phyloP scores from a whole-genome alignment of 2,888 invertebrate species.

The Xanthorhoe designata region DNA sequence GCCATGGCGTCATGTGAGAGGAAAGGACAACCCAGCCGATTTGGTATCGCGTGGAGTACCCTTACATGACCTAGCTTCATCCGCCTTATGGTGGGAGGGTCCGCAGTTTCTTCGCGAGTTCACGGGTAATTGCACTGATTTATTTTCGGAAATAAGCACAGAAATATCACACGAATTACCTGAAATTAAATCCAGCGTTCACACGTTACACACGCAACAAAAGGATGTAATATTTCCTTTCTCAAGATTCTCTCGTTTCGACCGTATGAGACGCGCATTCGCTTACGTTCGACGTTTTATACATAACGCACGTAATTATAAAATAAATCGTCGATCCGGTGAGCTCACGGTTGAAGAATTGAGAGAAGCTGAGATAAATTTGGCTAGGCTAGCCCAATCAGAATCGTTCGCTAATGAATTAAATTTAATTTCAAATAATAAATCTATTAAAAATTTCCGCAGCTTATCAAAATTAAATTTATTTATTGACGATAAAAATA shows the following conservation, averaged over 20 bases:
- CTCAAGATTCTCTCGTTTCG: not conserved
- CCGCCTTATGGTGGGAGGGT: not conserved
- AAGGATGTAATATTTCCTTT: not conserved
- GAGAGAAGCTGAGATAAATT: not conserved
- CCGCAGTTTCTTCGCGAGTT: not conserved
- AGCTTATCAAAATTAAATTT: no score
- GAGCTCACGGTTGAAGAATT: not conserved
- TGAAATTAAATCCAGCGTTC: no score
- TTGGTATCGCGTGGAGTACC: not conserved
- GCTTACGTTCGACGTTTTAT: not conserved
- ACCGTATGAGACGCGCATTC: not conserved
- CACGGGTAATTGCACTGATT: no score
- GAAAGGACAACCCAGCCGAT: not conserved
- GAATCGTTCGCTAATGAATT: conserved; percentile 25
- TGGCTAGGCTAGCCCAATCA: not conserved
- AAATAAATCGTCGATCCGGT: not conserved
- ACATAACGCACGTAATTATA: not conserved
- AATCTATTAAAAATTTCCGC: no score
- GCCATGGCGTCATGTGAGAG: not conserved
- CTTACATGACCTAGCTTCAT: not conserved
- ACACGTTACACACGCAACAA: not conserved
- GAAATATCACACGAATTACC: no score
- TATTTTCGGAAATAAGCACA: no score
- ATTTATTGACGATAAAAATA: no score
- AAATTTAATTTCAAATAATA: no score